A percentile compares a stretch with the other conserved stretches of the same genome.
phyloP scores from a whole-genome alignment of 1,140 invertebrate species.

The Charaxes varanes region DNA sequence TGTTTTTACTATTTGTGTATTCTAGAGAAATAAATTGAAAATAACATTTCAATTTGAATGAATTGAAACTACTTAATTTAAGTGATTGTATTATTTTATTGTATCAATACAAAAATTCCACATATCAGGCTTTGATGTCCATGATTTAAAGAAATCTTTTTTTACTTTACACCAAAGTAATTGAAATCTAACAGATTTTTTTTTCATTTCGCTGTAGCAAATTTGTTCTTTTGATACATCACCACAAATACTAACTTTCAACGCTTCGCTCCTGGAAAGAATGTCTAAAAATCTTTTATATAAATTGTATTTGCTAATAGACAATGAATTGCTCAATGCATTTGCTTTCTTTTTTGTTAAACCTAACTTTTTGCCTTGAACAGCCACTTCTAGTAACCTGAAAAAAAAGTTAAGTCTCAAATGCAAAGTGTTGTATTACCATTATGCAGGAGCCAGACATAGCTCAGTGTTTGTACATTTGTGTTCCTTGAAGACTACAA shows the following conservation, averaged over 20 bases:
- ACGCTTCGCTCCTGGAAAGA: conserved; percentile 37
- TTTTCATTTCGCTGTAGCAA: conserved; percentile 72
- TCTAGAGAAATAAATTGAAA: too few relatives aligned
- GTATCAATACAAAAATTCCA: conserved; percentile 48
- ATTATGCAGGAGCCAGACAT: too few relatives aligned
- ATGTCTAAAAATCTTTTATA: conserved; percentile 75
- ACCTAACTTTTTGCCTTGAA: conserved; percentile 88
- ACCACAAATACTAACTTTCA: conserved; percentile 37
- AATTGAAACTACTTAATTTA: too few relatives aligned
- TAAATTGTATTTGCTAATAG: conserved; percentile 79
- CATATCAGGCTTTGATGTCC: conserved; percentile 76
- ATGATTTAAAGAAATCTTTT: conserved; percentile 70
- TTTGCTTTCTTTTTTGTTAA: conserved; percentile 82
- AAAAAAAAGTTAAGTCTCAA: too few relatives aligned
- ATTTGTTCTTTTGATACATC: conserved; percentile 33
- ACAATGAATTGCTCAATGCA: conserved; percentile 71
- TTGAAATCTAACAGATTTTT: conserved; percentile 58
- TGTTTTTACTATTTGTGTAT: too few relatives aligned
- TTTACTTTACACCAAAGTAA: conserved; percentile 68
- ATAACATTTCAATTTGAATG: too few relatives aligned
- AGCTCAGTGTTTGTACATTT: too few relatives aligned
- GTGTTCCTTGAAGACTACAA: neutral
- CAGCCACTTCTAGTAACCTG: conserved; percentile 82
- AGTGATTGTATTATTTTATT: neutral
- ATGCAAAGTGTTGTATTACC: conserved; percentile 18